Evolutionary conservation across 2,888 invertebrate species (phyloP).

Genomic region (Rhogogaster chlorosoma): DNA sequence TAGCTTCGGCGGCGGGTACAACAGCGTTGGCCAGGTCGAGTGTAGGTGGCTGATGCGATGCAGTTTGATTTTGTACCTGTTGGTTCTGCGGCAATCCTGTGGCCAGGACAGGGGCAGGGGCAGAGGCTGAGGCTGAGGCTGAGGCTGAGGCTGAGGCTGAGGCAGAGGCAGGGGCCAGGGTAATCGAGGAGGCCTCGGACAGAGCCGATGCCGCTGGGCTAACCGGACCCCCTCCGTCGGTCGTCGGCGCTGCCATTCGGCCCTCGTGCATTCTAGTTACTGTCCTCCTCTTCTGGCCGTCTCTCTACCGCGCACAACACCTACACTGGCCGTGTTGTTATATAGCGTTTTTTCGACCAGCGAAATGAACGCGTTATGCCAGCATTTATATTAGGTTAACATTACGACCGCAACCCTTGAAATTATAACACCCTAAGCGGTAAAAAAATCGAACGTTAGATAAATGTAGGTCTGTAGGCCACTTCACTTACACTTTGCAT

Average conservation of each 20-base stretch:
- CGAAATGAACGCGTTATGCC: slow-evolving; percentile 60
- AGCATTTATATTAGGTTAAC: slow-evolving; percentile 65
- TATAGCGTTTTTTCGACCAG: slow-evolving; percentile 53
- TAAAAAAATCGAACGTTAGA: slow-evolving; percentile 83
- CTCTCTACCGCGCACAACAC: slow-evolving; percentile 54
- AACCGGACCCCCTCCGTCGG: slow-evolving; percentile 58
- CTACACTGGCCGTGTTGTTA: slow-evolving; percentile 44
- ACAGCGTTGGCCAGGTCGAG: slow-evolving; percentile 24
- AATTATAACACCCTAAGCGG: slow-evolving; percentile 78
- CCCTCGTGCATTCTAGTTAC: slow-evolving; percentile 70
- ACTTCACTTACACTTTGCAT: slow-evolving; percentile 92
- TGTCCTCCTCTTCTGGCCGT: slow-evolving; percentile 52
- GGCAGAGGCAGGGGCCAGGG: slow-evolving; percentile 39
- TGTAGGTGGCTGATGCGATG: slow-evolving; percentile 42
- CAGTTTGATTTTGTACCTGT: slow-evolving; percentile 47
- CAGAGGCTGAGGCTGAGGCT: background rate
- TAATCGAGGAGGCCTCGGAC: slow-evolving; percentile 53
- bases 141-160: slow-evolving; percentile 19
- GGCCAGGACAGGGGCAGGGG: slow-evolving; percentile 26
- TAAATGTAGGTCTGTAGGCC: slow-evolving; percentile 94
- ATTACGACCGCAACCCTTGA: slow-evolving; percentile 64
- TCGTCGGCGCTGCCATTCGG: slow-evolving; percentile 71
- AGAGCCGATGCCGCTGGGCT: slow-evolving; percentile 55
- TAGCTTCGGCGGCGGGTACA: slow-evolving; percentile 61
- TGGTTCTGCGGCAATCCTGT: slow-evolving; percentile 27